These are phyloP conservation scores for Aspidiotus destructor DNA, from an alignment of 2,888 invertebrate species.

Conservation along the genomic window DNA sequence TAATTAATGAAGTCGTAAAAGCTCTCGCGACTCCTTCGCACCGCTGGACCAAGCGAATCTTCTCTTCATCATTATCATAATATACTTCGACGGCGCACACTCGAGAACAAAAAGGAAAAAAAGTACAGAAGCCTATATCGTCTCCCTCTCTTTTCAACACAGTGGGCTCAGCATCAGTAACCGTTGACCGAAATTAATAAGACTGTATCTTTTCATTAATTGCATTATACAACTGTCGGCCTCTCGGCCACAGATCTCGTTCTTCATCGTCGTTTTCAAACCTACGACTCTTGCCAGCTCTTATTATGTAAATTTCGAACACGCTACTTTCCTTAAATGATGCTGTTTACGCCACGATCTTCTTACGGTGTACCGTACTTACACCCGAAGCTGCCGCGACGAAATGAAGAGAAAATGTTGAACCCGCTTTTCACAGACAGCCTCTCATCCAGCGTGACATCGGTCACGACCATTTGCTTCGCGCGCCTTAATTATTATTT, in stretches of 20 bases:
- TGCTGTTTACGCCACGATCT: not conserved
- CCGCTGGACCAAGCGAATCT: no score
- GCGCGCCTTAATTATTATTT: no score
- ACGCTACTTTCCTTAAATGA: not conserved
- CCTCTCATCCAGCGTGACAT: not conserved
- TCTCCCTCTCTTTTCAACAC: no score
- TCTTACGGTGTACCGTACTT: no score
- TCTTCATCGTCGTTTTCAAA: not conserved
- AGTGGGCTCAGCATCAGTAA: no score
- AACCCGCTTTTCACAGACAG: no score
- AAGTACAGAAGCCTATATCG: not conserved
- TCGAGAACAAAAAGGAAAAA: not conserved
- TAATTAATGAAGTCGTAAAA: no score
- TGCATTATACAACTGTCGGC: not conserved
- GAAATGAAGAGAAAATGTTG: no score
- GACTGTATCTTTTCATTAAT: not conserved
- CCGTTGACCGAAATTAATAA: not conserved
- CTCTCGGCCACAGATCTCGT: not conserved
- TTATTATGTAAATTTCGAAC: constrained; percentile 1
- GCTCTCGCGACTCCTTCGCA: no score
- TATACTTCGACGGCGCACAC: not conserved
- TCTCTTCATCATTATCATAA: no score
- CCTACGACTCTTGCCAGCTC: not conserved
- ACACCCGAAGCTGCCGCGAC: no score
- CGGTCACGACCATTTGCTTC: not conserved